Evolutionary conservation across 2,797 vertebrate genomes (phyloP).

Genomic region (Prunella strophiata): DNA sequence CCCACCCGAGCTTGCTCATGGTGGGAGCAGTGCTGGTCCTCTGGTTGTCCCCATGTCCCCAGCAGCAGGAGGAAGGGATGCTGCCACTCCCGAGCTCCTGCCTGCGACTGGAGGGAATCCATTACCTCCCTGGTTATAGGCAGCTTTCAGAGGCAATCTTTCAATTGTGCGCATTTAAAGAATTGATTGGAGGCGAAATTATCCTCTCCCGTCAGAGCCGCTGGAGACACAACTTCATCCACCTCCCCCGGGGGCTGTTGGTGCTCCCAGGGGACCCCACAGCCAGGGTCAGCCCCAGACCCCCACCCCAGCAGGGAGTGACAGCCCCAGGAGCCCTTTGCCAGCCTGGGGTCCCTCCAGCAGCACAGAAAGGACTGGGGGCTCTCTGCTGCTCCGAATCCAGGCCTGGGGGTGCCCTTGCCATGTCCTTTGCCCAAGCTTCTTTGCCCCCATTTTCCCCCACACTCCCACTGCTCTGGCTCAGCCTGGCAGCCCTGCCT

Average conservation of each 20-base stretch:
- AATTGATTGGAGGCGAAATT: conserved; percentile 70
- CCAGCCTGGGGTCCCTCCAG: not conserved
- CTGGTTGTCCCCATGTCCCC: accelerated
- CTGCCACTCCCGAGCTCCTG: not conserved
- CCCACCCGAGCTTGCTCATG: not conserved
- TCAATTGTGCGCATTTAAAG: conserved; percentile 72
- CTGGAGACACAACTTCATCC: conserved; percentile 17
- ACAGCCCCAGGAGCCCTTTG: not conserved
- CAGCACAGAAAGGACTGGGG: accelerated
- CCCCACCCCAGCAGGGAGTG: not conserved
- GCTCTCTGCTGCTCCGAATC: not conserved
- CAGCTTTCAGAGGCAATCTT: conserved; percentile 71
- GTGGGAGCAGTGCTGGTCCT: not conserved
- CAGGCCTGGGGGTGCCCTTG: not conserved
- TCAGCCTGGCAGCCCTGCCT: not conserved
- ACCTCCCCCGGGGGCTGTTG: not conserved
- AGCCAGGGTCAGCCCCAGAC: not conserved
- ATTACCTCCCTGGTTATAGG: conserved; percentile 68
- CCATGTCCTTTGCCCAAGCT: not conserved
- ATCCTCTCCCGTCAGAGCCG: conserved; percentile 27
- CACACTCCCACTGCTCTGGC: accelerated
- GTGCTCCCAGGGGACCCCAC: accelerated
- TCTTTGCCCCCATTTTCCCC: not conserved
- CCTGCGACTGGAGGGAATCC: conserved; percentile 47
- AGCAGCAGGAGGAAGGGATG: not conserved